Evolutionary conservation across 1,140 invertebrate genomes (phyloP).

Genomic region (Tyrophagus putrescentiae): DNA sequence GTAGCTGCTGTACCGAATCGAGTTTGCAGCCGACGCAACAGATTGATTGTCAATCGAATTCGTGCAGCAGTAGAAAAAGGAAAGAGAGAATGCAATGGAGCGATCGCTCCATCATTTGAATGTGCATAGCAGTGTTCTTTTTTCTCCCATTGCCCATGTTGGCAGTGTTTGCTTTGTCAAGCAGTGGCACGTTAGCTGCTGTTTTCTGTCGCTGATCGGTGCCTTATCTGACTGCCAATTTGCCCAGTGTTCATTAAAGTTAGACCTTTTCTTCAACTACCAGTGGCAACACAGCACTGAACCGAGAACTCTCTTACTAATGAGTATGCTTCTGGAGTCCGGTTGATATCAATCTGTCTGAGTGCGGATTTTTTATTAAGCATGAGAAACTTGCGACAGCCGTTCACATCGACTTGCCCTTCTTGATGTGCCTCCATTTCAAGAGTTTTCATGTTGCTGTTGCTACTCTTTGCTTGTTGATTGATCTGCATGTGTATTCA

Average conservation of each 20-base stretch:
- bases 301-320: too few species aligned
- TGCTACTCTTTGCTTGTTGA: too few species aligned
- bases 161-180: neutral
- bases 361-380: neutral
- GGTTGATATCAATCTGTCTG: neutral
- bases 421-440: neutral
- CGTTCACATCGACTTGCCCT: neutral
- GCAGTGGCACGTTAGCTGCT: neutral
- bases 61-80: too few species aligned
- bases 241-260: too few species aligned
- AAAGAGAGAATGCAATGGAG: neutral
- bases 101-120: constrained; percentile 1
- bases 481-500: too few species aligned
- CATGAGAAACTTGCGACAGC: neutral
- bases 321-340: too few species aligned
- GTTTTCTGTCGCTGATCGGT: too few species aligned
- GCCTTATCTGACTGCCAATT: constrained; percentile 1
- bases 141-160: neutral
- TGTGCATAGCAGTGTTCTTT: neutral
- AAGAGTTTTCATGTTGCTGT: too few species aligned
- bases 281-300: too few species aligned
- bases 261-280: too few species aligned
- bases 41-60: neutral
- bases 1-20: neutral
- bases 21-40: neutral